phyloP scores from a whole-genome alignment of 1,140 invertebrate genomes.

The Euschistus heros region DNA sequence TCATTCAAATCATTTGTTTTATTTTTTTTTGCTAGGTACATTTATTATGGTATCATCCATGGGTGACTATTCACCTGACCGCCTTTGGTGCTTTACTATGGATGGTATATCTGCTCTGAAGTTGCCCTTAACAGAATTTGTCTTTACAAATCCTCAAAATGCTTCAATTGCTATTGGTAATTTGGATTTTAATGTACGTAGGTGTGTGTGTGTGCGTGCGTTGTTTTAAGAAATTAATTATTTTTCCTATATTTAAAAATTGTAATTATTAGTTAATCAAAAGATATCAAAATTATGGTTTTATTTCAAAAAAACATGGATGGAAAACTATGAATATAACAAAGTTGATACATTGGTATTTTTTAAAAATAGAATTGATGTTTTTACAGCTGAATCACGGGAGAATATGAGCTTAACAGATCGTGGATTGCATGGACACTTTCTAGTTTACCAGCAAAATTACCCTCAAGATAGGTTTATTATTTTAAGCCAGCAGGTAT shows the following conservation, averaged over 20 bases:
- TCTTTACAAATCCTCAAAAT: background rate
- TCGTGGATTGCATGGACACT: slow-evolving; percentile 1
- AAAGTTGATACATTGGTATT: no score
- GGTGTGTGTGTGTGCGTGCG: no score
- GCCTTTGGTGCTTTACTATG: slow-evolving; percentile 58
- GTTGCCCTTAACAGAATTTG: slow-evolving; percentile 15
- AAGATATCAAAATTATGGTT: no score
- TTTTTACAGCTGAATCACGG: slow-evolving; percentile 20
- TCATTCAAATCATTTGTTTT: background rate
- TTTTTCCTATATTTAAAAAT: no score
- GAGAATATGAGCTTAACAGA: slow-evolving; percentile 43
- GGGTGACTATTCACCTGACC: slow-evolving; percentile 42
- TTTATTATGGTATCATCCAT: slow-evolving; percentile 54
- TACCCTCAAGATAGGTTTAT: slow-evolving; percentile 65
- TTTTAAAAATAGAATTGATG: no score
- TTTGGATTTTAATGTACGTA: background rate
- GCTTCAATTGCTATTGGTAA: background rate
- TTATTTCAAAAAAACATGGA: no score
- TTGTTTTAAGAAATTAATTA: no score
- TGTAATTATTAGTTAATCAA: no score
- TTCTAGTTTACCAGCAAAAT: slow-evolving; percentile 47
- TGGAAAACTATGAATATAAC: no score
- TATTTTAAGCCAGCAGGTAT: slow-evolving; percentile 69
- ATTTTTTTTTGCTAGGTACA: slow-evolving; percentile 40
- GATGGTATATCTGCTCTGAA: slow-evolving; percentile 50